Evolutionary conservation across 2,888 invertebrate species (phyloP), one percentile per base, ranked within the genome.

Genomic region (Zele albiditarsus): DNA sequence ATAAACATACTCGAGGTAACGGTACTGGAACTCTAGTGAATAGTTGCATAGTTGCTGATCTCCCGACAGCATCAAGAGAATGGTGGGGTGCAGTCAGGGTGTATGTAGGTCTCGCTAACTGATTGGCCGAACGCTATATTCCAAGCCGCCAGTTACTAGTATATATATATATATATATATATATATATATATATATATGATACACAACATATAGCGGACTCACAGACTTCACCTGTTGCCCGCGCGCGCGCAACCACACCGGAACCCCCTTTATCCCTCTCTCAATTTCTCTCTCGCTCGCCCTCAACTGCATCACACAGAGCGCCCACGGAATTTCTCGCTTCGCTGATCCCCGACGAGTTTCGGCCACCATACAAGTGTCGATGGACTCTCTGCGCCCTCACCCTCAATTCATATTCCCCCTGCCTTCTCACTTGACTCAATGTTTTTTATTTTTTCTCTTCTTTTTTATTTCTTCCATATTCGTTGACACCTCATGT

Each of bases 41-140:
- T 79, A 80, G 80, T 72, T 77, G 78, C 78, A 76, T 80, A 78
- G 77, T 77, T 46, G 76, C 69, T 79, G 84, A 84, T 84, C 83
- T 81, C 82, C 82, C 78, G 76, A 69, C 67, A 53, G 66, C 46
- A 53, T 53, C 53, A 53, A 28, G 65, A 72, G 70, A 68, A 53
- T 78, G 82, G 81, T 78, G 82, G 83, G 78, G 79, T 62, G 46
- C 25, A 71, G 75, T 78, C 76, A 77, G 81, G 82, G 82, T 84
- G 83, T 86, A 89, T 88, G 88, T 89, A 88, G 88, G 88, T 89
- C 88, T 87, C 84, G 86, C 79, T 60, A 74, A 71, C 77, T 80
- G 82, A 88, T 88, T 88, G 88, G 88, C 75, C 79, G 80, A 71
- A 71, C 77, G 60, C 71, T 73, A 71, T 71, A 70, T 68, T 66